Percentiles rank a stretch among this genome's conserved stretches.
Evolutionary conservation across 2,888 invertebrate genomes (phyloP).

Genomic region (Patella caerulea): DNA sequence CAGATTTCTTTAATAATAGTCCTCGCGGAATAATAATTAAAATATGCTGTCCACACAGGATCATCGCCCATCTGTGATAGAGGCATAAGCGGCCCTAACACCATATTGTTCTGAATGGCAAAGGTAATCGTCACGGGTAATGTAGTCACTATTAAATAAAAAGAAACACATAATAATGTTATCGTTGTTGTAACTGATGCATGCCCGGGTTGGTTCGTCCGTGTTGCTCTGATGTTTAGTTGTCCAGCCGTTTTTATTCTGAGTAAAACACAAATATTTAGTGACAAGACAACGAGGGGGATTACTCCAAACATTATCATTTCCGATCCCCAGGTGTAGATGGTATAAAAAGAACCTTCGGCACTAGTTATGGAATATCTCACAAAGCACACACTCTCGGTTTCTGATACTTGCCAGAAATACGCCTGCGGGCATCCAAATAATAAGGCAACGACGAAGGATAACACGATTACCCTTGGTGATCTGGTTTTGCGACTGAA

Average conservation of each 20-base stretch:
- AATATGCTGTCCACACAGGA: slow-evolving; percentile 52
- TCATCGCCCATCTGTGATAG: slow-evolving; percentile 47
- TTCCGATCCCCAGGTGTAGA: slow-evolving; percentile 51
- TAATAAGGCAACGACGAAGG: slow-evolving; percentile 42
- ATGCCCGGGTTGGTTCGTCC: not conserved
- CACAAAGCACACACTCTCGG: slow-evolving; percentile 30
- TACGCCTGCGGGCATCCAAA: slow-evolving; percentile 57
- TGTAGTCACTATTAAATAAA: slow-evolving; percentile 58
- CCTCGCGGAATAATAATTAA: slow-evolving; percentile 52
- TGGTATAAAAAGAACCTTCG: slow-evolving; percentile 36
- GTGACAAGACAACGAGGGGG: slow-evolving; percentile 44
- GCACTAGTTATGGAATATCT: slow-evolving; percentile 24
- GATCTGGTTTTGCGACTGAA: slow-evolving; percentile 58
- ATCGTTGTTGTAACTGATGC: slow-evolving; percentile 54
- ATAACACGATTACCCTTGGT: slow-evolving; percentile 49
- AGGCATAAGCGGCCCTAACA: slow-evolving; percentile 39
- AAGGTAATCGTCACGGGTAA: slow-evolving; percentile 57
- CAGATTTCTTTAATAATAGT: slow-evolving; percentile 57
- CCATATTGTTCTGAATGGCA: slow-evolving; percentile 45
- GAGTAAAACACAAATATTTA: slow-evolving; percentile 51
- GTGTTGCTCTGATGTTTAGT: slow-evolving; percentile 13
- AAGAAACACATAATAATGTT: slow-evolving; percentile 58
- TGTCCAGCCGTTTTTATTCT: slow-evolving; percentile 53
- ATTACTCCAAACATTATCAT: slow-evolving; percentile 48
- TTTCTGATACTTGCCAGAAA: slow-evolving; percentile 53